Percentiles rank a stretch among this genome's conserved stretches.
phyloP scores from a whole-genome alignment of 2,888 invertebrate genomes.

The Coleophora flavipennella region DNA sequence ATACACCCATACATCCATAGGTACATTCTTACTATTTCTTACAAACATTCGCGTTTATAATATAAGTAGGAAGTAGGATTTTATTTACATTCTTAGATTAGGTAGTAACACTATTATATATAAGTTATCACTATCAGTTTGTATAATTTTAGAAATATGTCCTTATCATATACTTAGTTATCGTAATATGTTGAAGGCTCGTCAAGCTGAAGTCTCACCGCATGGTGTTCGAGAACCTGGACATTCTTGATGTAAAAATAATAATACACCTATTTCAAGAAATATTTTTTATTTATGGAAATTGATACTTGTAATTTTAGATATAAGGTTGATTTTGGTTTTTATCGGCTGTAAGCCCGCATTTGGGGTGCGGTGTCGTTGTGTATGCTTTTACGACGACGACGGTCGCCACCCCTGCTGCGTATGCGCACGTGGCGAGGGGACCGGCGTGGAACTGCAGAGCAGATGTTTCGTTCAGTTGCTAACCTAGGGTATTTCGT shows the following conservation, averaged over 20 bases:
- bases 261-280: slow-evolving; percentile 48
- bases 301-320: slow-evolving; percentile 27
- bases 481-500: too few relatives aligned
- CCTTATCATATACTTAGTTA: too few relatives aligned
- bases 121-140: too few relatives aligned
- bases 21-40: too few relatives aligned
- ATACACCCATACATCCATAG: too few relatives aligned
- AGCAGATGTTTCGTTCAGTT: slow-evolving; percentile 52
- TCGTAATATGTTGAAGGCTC: too few relatives aligned
- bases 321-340: slow-evolving; percentile 30
- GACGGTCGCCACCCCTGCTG: slow-evolving; percentile 31
- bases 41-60: too few relatives aligned
- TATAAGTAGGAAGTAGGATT: too few relatives aligned
- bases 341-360: slow-evolving; percentile 31
- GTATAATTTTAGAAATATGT: too few relatives aligned
- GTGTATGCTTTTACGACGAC: slow-evolving; percentile 44
- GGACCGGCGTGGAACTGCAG: slow-evolving; percentile 31
- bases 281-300: slow-evolving; percentile 28
- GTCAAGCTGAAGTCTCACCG: too few relatives aligned
- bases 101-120: too few relatives aligned
- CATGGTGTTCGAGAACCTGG: slow-evolving; percentile 56
- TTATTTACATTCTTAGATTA: too few relatives aligned
- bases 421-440: slow-evolving; percentile 58
- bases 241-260: slow-evolving; percentile 69
- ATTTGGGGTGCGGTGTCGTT: slow-evolving; percentile 47